These are phyloP conservation scores for Chaenocephalus aceratus DNA, from an alignment of 2,113 vertebrate species.

Conservation along the genomic window DNA sequence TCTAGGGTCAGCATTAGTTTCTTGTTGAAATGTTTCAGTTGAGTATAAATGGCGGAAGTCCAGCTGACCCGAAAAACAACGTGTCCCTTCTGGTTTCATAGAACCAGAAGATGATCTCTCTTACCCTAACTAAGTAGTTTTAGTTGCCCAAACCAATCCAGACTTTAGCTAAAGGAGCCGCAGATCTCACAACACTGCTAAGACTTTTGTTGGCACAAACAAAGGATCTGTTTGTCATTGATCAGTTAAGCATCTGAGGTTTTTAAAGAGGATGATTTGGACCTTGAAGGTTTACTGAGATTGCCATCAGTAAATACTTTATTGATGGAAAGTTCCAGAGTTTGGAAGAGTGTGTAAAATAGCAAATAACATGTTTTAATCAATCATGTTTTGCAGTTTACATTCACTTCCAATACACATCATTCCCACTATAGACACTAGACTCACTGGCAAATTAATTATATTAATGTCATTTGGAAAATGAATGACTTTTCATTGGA, in stretches of 20 bases:
- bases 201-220: not conserved
- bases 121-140: not conserved
- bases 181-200: not conserved
- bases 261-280: no score
- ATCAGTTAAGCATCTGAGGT: not conserved
- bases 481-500: not conserved
- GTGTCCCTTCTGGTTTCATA: not conserved
- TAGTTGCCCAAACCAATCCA: not conserved
- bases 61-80: not conserved
- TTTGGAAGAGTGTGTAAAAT: no score
- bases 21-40: not conserved
- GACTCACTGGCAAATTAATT: not conserved
- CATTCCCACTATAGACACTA: not conserved
- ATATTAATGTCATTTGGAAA: not conserved
- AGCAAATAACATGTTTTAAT: not conserved
- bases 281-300: not conserved
- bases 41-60: not conserved
- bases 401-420: not conserved
- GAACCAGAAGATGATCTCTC: not conserved
- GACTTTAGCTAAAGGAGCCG: no score
- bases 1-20: not conserved
- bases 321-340: no score
- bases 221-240: not conserved
- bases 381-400: not conserved
- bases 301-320: not conserved